These are phyloP conservation scores for Takifugu rubripes DNA, from an alignment of 2,797 vertebrate genomes.

Conservation along the genomic window DNA sequence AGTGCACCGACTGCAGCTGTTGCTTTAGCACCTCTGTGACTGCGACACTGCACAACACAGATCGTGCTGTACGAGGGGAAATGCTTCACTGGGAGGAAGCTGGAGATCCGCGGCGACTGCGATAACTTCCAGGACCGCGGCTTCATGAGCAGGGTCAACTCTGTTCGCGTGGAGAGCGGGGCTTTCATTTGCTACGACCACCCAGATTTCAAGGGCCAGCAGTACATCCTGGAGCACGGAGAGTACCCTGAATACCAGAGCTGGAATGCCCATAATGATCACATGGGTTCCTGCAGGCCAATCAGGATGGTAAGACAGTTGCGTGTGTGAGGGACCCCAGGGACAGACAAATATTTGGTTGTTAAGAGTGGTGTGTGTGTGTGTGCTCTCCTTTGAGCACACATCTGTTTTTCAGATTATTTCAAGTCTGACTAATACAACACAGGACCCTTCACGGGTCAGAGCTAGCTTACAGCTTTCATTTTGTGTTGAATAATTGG, in stretches of 20 bases:
- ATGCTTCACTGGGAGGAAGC: conserved; percentile 87
- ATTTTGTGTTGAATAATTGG: conserved; percentile 10
- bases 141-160: conserved; percentile 89
- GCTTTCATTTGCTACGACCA: conserved; percentile 91
- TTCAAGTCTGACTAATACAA: neutral
- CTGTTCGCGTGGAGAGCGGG: conserved; percentile 85
- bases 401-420: conserved; percentile 14
- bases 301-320: conserved; percentile 79
- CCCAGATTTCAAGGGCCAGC: conserved; percentile 88
- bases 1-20: neutral
- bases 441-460: neutral
- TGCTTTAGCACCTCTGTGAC: conserved; percentile 7
- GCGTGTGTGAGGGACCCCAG: conserved; percentile 11
- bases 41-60: conserved; percentile 54
- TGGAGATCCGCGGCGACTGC: conserved; percentile 85
- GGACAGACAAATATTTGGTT: conserved; percentile 39
- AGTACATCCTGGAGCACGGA: conserved; percentile 88
- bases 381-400: conserved; percentile 7
- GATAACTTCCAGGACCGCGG: conserved; percentile 92
- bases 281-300: conserved; percentile 88
- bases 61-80: conserved; percentile 90
- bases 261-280: conserved; percentile 89
- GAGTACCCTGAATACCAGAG: conserved; percentile 88
- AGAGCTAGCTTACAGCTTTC: too few relatives aligned
- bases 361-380: conserved; percentile 3